Base-by-base conservation (phyloP, 2,888 invertebrate species). In the Lissocephala sabroskyi region DNA sequence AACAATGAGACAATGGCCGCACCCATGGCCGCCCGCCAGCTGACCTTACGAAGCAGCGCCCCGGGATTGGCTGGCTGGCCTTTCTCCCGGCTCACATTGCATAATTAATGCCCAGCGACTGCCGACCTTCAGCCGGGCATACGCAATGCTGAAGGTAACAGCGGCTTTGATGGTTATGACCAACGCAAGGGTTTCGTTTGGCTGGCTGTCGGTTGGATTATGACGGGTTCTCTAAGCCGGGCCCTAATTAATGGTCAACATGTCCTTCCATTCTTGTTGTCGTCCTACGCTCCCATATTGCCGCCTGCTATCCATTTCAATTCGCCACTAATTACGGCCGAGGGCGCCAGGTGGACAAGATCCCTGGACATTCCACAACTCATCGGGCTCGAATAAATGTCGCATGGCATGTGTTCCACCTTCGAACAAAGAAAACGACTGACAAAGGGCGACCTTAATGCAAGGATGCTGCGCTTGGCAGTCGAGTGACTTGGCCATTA, bases 211-310 rank as follows among this genome's bases (percentile, higher is more conserved):
- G 30, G 44, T 19, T 29, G 51, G 52, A 52, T 56, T 63, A 65
- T 63, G 59, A 61, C 56, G 51, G 49, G 52, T 47, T 41, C 37
- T 23, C 30, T 28, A 19, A 35, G 41, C 14, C 35, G 42, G 18
- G 47, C 49, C 37, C 39, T 50, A 52, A 63, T 65, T 65, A 58
- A 68, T 54, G 52, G 41, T 18, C 10, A 13, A 39, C 35, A 49
- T 62, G 51, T 59, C 52, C 59, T 65, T 62, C 50, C 30, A 19
- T 1, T 18, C 18, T 56, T 37, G 41, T 33, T 40, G 37, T 23
- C 23, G 3, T 23, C 4, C 23, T 23, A 23, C 3, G 23, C 7
- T 23, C n/a, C n/a, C n/a, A n/a, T n/a, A n/a, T n/a, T n/a, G n/a
- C 11, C 37, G 14, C 11, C 10, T 16, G 7, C n/a, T n/a, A n/a